Evolutionary conservation across 2,888 invertebrate genomes (phyloP), one percentile per base, ranked within the genome.

Genomic region (Agrotis puta): DNA sequence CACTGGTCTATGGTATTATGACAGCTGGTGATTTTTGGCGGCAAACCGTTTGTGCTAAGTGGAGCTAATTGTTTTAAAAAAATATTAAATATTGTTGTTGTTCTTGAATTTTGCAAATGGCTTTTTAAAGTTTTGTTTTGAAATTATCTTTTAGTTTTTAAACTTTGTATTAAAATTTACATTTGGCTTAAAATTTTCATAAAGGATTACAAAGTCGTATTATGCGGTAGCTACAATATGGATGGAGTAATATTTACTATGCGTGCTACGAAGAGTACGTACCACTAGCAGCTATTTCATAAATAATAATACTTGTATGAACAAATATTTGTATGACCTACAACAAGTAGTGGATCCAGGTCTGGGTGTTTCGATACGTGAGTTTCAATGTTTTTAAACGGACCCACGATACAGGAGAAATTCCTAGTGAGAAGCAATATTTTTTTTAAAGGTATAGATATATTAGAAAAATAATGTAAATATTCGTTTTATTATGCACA

Each of bases 1-100:
- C n/a, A n/a, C n/a, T n/a, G n/a, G 66, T 81, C 64, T 65, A 81
- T 80, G 77, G 53, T 79, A 76, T 73, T 82, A 62, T 77, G 74
- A 82, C 74, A 82, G 77, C 77, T 73, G 77, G 65, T 77, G 71
- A 76, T 68, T 64, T 82, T 76, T 66, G 47, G 59, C 48, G 70
- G 24, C 54, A 68, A 64, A 51, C 33, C 11, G 47, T 50, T 39
- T 22, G 27, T 65, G 24, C 43, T 24, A 59, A 64, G 24, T 63
- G 50, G 47, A 65, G 43, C 33, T 43, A 63, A 69, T 43, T 64
- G 53, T 65, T 66, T 56, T 22, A 4, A 48, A 64, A 48, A 51
- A 22, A 16, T 16, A 47, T 67, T 48, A 43, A n/a, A n/a, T n/a
- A n/a, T n/a, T n/a, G n/a, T n/a, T n/a, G n/a, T 61, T 33, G 4